phyloP scores from a whole-genome alignment of 2,888 invertebrate species.

The Bombyx huttoni region DNA sequence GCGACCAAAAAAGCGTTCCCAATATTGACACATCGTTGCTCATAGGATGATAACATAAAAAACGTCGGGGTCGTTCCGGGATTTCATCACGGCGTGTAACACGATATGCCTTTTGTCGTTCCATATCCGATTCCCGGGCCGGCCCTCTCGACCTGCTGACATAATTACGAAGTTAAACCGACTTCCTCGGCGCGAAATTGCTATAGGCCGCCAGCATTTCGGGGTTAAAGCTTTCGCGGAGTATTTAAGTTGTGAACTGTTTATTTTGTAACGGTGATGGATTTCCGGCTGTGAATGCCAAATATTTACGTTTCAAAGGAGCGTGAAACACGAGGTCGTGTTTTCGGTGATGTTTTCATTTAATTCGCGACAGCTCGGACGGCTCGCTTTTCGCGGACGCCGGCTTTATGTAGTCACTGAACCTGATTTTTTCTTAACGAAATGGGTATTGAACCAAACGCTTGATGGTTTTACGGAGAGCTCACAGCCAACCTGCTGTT shows the following conservation, averaged over 20 bases:
- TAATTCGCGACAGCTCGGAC: neutral
- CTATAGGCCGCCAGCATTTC: conserved; percentile 1
- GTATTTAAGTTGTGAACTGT: neutral
- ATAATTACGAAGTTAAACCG: conserved; percentile 27
- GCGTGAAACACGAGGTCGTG: neutral
- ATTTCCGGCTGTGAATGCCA: neutral
- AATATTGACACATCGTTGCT: neutral
- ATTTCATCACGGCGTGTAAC: conserved; percentile 17
- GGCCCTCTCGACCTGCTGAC: conserved; percentile 9
- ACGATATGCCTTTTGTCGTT: conserved; percentile 33
- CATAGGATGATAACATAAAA: neutral
- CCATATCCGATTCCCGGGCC: conserved; percentile 15
- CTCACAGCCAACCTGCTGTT: too few species aligned
- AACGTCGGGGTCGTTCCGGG: neutral
- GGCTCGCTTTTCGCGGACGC: too few species aligned
- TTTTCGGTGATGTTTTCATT: neutral
- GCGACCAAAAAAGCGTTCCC: neutral
- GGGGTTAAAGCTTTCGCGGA: neutral
- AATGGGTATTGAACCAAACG: too few species aligned
- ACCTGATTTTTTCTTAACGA: too few species aligned
- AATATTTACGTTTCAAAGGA: neutral
- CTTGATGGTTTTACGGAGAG: too few species aligned
- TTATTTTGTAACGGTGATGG: neutral
- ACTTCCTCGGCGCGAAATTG: conserved; percentile 1
- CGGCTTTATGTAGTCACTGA: too few species aligned